phyloP scores from a whole-genome alignment of 1,140 invertebrate genomes.

The Acromyrmex charruanus region DNA sequence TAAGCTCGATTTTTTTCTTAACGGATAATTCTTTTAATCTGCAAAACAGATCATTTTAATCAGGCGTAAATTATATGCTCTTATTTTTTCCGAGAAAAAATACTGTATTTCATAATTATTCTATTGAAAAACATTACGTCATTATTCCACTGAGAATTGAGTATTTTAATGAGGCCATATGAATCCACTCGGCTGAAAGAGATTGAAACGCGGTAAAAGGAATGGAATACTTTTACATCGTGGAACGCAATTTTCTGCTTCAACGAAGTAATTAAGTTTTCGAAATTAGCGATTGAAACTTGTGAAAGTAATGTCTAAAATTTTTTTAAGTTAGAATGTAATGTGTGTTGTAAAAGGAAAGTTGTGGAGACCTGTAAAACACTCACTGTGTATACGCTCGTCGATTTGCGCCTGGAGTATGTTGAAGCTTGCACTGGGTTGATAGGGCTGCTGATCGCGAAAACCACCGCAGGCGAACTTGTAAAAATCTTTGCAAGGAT shows the following conservation, averaged over 20 bases:
- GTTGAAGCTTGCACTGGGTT: conserved; percentile 81
- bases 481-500: conserved; percentile 91
- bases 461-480: conserved; percentile 90
- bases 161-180: neutral
- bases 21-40: neutral
- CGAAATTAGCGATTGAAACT: neutral
- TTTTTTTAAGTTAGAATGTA: neutral
- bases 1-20: neutral
- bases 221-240: neutral
- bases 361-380: neutral
- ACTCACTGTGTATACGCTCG: conserved; percentile 83
- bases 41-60: neutral
- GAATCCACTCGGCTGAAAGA: neutral
- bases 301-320: neutral
- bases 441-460: conserved; percentile 80
- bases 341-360: neutral
- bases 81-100: neutral
- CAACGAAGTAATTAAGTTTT: neutral
- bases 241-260: neutral
- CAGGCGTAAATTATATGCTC: neutral
- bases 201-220: neutral
- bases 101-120: neutral
- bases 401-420: conserved; percentile 84
- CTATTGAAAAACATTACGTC: neutral
- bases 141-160: neutral